These are phyloP conservation scores for Lytechinus variegatus DNA, from an alignment of 35 echinoderm and acorn worm genomes.

Conservation along the genomic window DNA sequence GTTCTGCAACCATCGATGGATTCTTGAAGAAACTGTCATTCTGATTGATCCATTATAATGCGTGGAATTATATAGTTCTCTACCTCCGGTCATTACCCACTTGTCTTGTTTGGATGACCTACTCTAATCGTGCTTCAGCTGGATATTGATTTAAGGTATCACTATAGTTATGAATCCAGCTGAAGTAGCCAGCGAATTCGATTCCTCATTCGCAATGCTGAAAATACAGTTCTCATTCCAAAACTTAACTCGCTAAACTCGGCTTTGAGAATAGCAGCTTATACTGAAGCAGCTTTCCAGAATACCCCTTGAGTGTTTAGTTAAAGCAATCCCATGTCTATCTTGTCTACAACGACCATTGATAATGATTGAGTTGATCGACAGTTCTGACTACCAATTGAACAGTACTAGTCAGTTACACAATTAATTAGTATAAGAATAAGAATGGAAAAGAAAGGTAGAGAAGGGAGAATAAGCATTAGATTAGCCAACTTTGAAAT, in stretches of 20 bases:
- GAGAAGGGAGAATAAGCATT: too few species aligned
- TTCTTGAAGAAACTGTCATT: background rate
- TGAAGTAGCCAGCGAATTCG: background rate
- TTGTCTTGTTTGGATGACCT: background rate
- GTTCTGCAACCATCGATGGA: background rate
- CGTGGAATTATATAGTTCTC: background rate
- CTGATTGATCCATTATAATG: background rate
- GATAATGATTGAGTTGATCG: too few species aligned
- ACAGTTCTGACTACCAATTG: too few species aligned
- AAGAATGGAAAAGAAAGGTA: too few species aligned
- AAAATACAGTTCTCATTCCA: background rate
- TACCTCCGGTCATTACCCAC: background rate
- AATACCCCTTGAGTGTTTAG: too few species aligned
- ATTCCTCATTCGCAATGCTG: background rate
- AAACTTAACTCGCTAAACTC: too few species aligned
- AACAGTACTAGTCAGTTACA: too few species aligned
- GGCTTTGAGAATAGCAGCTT: background rate
- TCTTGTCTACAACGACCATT: too few species aligned
- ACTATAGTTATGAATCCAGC: background rate
- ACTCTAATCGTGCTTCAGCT: background rate
- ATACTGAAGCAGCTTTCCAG: background rate
- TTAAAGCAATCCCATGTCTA: too few species aligned
- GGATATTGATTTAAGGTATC: background rate
- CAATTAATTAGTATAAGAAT: too few species aligned
- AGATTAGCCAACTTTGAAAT: too few species aligned